Percentiles rank a stretch among this genome's conserved stretches.
These are phyloP conservation scores for Etheostoma perlongum DNA, from an alignment of 2,797 vertebrate genomes.

Conservation along the genomic window DNA sequence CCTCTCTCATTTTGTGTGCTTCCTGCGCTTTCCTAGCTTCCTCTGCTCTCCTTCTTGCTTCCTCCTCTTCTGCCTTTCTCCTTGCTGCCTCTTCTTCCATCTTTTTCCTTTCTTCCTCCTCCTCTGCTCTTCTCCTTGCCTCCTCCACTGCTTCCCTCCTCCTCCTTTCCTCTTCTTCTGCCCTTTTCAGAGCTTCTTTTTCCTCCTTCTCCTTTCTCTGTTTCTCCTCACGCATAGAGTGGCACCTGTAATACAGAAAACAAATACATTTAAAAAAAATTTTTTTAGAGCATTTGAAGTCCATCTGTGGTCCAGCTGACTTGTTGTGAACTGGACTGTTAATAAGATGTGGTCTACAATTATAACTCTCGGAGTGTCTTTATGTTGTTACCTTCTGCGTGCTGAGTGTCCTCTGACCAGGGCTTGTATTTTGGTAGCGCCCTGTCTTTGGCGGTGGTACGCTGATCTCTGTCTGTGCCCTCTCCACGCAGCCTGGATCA, in stretches of 20 bases:
- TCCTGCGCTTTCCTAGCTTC: conserved; percentile 64
- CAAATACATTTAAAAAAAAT: neutral
- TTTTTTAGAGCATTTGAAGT: neutral
- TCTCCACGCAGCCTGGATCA: conserved; percentile 91
- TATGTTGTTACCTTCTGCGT: conserved; percentile 87
- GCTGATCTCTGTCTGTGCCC: conserved; percentile 80
- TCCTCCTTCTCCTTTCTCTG: conserved; percentile 77
- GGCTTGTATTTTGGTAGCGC: conserved; percentile 89
- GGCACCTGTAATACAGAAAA: conserved; percentile 72
- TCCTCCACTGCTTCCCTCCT: conserved; percentile 56
- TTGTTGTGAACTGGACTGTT: neutral
- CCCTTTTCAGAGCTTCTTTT: conserved; percentile 57
- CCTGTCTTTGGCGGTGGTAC: conserved; percentile 74
- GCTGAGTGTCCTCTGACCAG: conserved; percentile 90
- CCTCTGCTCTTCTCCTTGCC: conserved; percentile 56
- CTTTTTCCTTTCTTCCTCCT: conserved; percentile 57
- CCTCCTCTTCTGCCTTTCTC: conserved; percentile 77
- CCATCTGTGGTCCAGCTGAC: neutral
- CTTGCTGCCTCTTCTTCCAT: conserved; percentile 46
- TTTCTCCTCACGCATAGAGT: conserved; percentile 82
- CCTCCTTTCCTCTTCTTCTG: conserved; percentile 54
- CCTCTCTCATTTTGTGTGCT: conserved; percentile 71
- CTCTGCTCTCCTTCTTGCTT: conserved; percentile 52
- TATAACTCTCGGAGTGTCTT: neutral
- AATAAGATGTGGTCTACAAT: neutral